Evolutionary conservation across 2,113 vertebrate genomes (phyloP).

Genomic region (Chaenocephalus aceratus): DNA sequence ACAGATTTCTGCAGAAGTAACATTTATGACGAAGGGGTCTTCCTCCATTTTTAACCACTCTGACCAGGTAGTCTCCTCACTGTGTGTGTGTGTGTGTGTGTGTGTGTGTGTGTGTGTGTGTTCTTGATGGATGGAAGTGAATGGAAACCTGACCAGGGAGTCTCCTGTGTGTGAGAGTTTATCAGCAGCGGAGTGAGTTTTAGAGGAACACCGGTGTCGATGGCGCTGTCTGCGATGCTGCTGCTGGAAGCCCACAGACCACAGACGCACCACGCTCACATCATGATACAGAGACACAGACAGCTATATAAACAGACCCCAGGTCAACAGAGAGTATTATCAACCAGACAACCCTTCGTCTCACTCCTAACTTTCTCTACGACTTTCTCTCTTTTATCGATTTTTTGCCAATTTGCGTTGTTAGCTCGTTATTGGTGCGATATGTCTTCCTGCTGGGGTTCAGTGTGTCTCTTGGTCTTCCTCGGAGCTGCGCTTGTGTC

Average conservation of each 20-base stretch:
- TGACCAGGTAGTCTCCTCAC: constrained; percentile 54
- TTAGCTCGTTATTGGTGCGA: background rate
- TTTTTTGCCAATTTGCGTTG: background rate
- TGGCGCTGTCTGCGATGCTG: constrained; percentile 52
- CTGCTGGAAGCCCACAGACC: constrained; percentile 77
- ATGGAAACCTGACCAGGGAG: constrained; percentile 70
- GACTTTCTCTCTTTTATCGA: background rate
- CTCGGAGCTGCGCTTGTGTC: constrained; percentile 27
- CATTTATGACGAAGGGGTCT: constrained; percentile 5
- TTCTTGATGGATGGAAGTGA: constrained; percentile 13
- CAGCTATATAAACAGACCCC: constrained; percentile 57
- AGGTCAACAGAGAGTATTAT: constrained; percentile 61
- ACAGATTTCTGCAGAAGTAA: constrained; percentile 7
- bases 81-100: background rate
- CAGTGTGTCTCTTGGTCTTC: constrained; percentile 50
- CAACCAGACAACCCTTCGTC: background rate
- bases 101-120: background rate
- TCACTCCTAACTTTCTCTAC: background rate
- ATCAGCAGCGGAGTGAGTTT: constrained; percentile 62
- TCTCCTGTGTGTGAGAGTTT: constrained; percentile 59
- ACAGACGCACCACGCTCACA: constrained; percentile 55
- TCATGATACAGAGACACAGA: constrained; percentile 43
- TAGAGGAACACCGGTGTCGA: constrained; percentile 66
- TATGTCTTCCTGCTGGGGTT: constrained; percentile 41
- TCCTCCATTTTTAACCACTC: constrained; percentile 31